Percentiles rank a stretch among this genome's conserved stretches.
phyloP scores from a whole-genome alignment of 30 jellyfish, hydroid and myxozoan species.

The Aurelia aurita complex sp. Pacific region DNA sequence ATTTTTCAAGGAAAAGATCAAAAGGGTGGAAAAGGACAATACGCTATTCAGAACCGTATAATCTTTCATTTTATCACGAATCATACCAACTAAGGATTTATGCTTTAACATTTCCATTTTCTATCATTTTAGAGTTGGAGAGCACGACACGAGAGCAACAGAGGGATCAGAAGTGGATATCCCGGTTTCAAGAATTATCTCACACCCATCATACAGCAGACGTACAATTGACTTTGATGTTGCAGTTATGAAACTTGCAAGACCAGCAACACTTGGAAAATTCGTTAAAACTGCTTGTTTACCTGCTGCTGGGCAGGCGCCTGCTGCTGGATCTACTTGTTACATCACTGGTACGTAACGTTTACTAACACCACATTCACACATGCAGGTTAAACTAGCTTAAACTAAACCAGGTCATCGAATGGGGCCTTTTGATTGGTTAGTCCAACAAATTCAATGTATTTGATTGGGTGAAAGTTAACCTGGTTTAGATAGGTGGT shows the following conservation, averaged over 20 bases:
- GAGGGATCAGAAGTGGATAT: slow-evolving; percentile 57
- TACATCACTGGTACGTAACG: slow-evolving; percentile 74
- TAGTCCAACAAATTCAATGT: too few relatives aligned
- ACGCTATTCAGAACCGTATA: too few relatives aligned
- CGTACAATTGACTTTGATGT: slow-evolving; percentile 71
- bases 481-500: too few relatives aligned
- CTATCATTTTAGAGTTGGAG: slow-evolving; percentile 46
- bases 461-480: too few relatives aligned
- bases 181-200: slow-evolving; percentile 52
- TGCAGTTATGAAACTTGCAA: slow-evolving; percentile 68
- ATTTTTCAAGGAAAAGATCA: too few relatives aligned
- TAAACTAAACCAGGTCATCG: too few relatives aligned
- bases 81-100: too few relatives aligned
- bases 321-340: slow-evolving; percentile 74
- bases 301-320: slow-evolving; percentile 59
- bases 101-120: too few relatives aligned
- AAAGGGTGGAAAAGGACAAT: too few relatives aligned
- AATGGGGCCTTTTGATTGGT: too few relatives aligned
- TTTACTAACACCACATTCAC: neutral
- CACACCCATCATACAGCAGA: slow-evolving; percentile 45
- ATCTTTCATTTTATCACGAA: too few relatives aligned
- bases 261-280: slow-evolving; percentile 66
- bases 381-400: too few relatives aligned
- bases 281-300: slow-evolving; percentile 72
- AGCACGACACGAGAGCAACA: slow-evolving; percentile 18